phyloP scores from a whole-genome alignment of 2,113 vertebrate genomes.

The Salvelinus namaycush region DNA sequence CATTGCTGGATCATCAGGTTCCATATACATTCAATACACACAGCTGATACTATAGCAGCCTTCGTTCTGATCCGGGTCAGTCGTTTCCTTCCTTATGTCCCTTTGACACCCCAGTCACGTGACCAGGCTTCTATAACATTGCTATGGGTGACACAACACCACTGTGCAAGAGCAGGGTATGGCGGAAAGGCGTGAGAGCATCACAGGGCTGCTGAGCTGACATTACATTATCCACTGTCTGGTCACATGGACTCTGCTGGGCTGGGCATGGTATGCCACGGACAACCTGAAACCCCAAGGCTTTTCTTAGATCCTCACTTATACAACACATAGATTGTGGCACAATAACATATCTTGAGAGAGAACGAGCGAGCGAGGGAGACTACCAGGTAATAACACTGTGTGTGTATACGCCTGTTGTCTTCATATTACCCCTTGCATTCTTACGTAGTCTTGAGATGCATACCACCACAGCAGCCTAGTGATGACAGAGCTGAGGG shows the following conservation, averaged over 20 bases:
- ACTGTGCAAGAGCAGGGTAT: conserved; percentile 29
- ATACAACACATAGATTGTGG: too few relatives aligned
- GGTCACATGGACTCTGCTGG: neutral
- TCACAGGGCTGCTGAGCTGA: conserved; percentile 37
- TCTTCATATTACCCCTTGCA: neutral
- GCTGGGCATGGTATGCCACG: neutral
- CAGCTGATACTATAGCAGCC: conserved; percentile 24
- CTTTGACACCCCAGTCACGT: conserved; percentile 63
- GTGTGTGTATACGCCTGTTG: neutral
- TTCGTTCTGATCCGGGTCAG: conserved; percentile 79
- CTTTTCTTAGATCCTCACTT: neutral
- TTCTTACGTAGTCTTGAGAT: neutral
- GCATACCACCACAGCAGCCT: neutral
- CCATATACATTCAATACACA: neutral
- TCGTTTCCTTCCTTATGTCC: conserved; percentile 73
- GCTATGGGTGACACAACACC: conserved; percentile 26
- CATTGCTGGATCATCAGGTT: neutral
- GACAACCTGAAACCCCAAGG: neutral
- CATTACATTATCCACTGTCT: conserved; percentile 41
- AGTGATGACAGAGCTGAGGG: neutral
- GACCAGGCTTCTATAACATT: conserved; percentile 44
- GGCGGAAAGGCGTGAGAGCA: conserved; percentile 31
- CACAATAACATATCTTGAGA: neutral
- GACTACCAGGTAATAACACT: neutral
- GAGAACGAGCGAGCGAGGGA: neutral